phyloP scores from a whole-genome alignment of 2,888 invertebrate species.

The Clistopyga incitator region DNA sequence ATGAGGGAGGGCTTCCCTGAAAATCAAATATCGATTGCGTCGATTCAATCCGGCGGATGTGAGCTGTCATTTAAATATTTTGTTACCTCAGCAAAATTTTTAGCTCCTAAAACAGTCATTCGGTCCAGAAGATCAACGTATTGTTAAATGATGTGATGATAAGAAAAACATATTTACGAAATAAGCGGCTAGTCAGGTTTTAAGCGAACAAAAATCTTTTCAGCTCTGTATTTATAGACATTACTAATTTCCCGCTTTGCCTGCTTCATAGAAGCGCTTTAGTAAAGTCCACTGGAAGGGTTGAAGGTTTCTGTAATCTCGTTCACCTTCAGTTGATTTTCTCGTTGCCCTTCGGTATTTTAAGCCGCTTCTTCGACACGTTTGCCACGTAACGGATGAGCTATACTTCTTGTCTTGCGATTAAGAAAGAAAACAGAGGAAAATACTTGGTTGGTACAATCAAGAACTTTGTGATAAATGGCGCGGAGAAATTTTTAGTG shows the following conservation, averaged over 20 bases:
- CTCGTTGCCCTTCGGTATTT: constrained; percentile 2
- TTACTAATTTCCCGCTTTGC: background rate
- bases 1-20: too few species aligned
- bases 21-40: background rate
- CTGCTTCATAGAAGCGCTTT: background rate
- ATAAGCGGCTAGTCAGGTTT: too few species aligned
- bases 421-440: background rate
- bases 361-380: constrained; percentile 9
- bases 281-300: background rate
- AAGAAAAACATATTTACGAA: too few species aligned
- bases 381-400: background rate
- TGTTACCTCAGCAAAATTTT: too few species aligned
- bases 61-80: background rate
- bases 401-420: background rate
- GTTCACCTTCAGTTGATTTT: background rate
- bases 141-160: too few species aligned
- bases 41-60: background rate
- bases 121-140: too few species aligned
- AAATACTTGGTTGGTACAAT: too few species aligned
- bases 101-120: too few species aligned
- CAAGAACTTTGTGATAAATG: too few species aligned
- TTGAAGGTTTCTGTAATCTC: constrained; percentile 1
- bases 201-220: background rate
- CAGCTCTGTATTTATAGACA: background rate
- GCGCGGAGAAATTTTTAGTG: too few species aligned